These are phyloP conservation scores for Netelia inedita DNA, from an alignment of 2,888 invertebrate species.

Conservation along the genomic window DNA sequence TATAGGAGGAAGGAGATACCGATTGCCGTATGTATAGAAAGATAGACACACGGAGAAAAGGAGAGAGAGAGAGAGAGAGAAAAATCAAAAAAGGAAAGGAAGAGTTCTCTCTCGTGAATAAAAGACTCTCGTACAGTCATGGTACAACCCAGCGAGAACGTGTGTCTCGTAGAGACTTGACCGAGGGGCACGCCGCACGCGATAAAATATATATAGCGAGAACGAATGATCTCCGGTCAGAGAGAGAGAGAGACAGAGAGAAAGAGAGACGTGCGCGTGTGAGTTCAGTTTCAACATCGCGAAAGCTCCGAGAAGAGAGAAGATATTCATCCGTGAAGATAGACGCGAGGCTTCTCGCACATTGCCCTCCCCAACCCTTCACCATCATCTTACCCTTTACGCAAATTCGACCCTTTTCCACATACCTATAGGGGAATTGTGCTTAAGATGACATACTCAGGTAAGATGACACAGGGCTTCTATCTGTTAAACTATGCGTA, in stretches of 20 bases:
- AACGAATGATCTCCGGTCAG: too few species aligned
- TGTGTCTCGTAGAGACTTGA: background rate
- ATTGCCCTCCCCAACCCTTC: background rate
- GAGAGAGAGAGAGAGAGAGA: background rate
- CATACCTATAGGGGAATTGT: too few species aligned
- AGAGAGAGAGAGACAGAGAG: too few species aligned
- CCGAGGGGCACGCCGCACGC: background rate
- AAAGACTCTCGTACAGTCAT: conserved; percentile 12
- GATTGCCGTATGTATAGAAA: background rate
- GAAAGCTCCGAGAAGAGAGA: conserved; percentile 1
- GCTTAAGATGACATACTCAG: too few species aligned
- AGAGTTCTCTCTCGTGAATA: conserved; percentile 21
- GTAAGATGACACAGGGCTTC: too few species aligned
- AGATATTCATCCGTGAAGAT: conserved; percentile 60
- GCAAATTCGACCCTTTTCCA: background rate
- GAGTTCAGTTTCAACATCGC: background rate
- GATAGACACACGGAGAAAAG: background rate
- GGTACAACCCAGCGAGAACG: conserved; percentile 22
- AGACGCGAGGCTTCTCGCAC: conserved; percentile 18
- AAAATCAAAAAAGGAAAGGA: conserved; percentile 10
- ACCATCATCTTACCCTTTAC: conserved; percentile 40
- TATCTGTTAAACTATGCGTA: too few species aligned
- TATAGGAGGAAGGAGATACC: conserved; percentile 9
- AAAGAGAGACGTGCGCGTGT: background rate
- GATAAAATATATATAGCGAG: background rate